Conservation (phyloP, 1,140 invertebrate species). For the Apis dorsata region DNA sequence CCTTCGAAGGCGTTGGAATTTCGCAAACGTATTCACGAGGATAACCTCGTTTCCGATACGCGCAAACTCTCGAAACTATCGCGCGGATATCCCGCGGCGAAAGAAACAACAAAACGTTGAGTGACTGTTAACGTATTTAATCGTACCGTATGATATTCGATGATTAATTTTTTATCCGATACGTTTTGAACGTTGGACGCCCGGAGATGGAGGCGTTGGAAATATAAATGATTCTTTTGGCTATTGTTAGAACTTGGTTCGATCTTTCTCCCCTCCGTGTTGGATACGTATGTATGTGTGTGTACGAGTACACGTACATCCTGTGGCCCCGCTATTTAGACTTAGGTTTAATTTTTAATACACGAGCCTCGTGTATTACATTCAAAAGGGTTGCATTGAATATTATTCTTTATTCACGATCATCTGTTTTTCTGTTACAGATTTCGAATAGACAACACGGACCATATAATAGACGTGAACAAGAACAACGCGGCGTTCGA, state of each 20-base stretch:
- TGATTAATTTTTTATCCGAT: constrained; percentile 28
- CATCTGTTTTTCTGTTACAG: constrained; percentile 82
- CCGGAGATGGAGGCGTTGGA: not conserved
- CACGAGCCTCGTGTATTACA: not conserved
- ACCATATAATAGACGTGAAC: constrained; percentile 98
- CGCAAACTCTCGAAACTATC: constrained; percentile 22
- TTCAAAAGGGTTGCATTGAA: not conserved
- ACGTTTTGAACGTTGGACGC: not conserved
- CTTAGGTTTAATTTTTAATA: not conserved
- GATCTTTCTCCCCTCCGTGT: too few relatives aligned
- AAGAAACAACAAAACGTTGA: not conserved
- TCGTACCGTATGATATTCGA: constrained; percentile 6
- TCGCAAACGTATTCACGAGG: constrained; percentile 52
- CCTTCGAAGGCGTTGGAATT: constrained; percentile 49
- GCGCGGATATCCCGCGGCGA: constrained; percentile 14
- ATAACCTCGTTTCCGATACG: constrained; percentile 30
- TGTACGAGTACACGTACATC: not conserved
- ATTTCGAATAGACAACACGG: constrained; percentile 98
- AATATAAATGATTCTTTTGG: not conserved
- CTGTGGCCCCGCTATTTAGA: not conserved
- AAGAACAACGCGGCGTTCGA: constrained; percentile 95
- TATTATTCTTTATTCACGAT: not conserved
- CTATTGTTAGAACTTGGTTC: constrained; percentile 28
- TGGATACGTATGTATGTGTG: not conserved
- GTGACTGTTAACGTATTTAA: constrained; percentile 14